phyloP scores from a whole-genome alignment of 2,888 invertebrate species.

The Trachelus stipa region DNA sequence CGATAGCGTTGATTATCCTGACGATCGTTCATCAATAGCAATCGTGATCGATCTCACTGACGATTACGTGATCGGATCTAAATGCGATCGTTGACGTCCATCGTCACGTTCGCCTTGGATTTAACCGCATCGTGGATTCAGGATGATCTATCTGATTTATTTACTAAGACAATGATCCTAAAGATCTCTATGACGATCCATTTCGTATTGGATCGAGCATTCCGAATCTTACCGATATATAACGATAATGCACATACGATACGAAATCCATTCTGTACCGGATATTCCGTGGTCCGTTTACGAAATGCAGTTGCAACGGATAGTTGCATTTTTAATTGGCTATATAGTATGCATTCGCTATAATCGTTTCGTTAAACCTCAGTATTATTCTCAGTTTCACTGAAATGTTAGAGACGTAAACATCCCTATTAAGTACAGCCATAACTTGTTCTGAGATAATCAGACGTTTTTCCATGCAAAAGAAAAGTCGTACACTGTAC shows the following conservation, averaged over 20 bases:
- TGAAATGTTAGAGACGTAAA: neutral
- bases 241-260: neutral
- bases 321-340: neutral
- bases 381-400: neutral
- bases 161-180: neutral
- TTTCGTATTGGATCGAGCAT: neutral
- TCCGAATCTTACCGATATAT: neutral
- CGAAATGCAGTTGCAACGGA: neutral
- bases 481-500: neutral
- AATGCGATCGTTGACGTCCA: neutral
- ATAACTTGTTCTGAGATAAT: neutral
- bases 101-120: neutral
- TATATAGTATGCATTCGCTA: neutral
- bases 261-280: neutral
- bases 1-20: conserved; percentile 2
- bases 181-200: neutral
- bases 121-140: neutral
- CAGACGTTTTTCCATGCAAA: neutral
- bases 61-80: conserved; percentile 7
- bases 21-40: neutral
- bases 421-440: neutral
- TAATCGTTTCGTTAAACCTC: neutral
- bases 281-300: neutral
- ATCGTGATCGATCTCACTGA: conserved; percentile 7
- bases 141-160: neutral